Evolutionary conservation across 2,888 invertebrate species (phyloP), one percentile per base, ranked within the genome.

Genomic region (Urechis unicinctus): DNA sequence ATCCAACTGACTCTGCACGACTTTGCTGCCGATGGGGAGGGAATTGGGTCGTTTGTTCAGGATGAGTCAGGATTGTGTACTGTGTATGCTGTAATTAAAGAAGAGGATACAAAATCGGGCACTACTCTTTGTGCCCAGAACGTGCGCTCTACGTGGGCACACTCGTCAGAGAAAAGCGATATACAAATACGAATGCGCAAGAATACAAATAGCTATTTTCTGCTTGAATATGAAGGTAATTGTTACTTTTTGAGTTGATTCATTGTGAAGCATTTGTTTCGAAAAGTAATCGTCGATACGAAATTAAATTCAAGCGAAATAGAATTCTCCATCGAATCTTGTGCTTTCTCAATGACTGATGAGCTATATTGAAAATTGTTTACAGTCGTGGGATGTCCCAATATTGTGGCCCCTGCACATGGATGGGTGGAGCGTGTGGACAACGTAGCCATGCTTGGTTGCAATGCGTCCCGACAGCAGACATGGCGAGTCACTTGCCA

Each of bases 361-460:
- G n/a, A n/a, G n/a, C n/a, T n/a, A n/a, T n/a, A n/a, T n/a, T n/a
- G n/a, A n/a, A n/a, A n/a, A n/a, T 2, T 41, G 9, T 30, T 49
- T 50, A 17, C 55, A 63, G 63, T 57, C 9, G 42, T 50, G 6
- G 63, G 63, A 28, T 63, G 63, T 30, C 48, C 60, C 3, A 57
- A 62, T 21, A 41, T 55, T 22, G 24, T 17, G 13, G 36, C 58
- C 3, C 53, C 55, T 3, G 3, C 42, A 26, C 49, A 52, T 22
- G 54, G 58, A 3, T 60, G 59, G 61, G 44, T 63, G 25, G 47
- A 57, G 42, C 43, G 63, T 22, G 31, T 43, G 22, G 61, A 53
- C 5, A 24, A 55, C 44, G 45, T 44, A 22, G 45, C 50, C 26
- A 47, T 41, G 17, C n/a, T 60, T 5, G 55, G 54, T 9, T 63